A percentile compares a stretch with the other conserved stretches of the same genome.
phyloP scores from a whole-genome alignment of 2,113 vertebrate species.

The Gymnobelideus leadbeateri region DNA sequence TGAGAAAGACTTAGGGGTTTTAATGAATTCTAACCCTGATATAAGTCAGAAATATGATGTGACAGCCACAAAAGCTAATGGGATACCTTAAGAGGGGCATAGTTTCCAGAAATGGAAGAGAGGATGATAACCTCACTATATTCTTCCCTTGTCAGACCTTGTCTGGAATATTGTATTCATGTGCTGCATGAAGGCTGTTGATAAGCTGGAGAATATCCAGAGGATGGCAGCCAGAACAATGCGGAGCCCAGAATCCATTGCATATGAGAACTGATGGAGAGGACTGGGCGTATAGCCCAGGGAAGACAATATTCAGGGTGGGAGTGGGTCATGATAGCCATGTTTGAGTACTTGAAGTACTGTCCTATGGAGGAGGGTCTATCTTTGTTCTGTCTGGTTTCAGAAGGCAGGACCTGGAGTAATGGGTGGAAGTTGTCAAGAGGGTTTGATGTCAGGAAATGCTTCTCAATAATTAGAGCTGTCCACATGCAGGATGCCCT shows the following conservation, averaged over 20 bases:
- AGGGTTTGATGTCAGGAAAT: neutral
- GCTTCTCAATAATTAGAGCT: neutral
- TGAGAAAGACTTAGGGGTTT: neutral
- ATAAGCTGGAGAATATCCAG: neutral
- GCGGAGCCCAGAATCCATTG: neutral
- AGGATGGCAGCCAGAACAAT: neutral
- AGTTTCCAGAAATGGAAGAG: neutral
- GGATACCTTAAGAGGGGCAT: neutral
- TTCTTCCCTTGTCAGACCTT: neutral
- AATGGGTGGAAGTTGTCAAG: neutral
- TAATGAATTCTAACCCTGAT: neutral
- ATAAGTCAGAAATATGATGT: neutral
- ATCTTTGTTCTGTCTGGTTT: neutral
- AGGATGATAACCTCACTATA: neutral
- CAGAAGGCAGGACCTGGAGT: neutral
- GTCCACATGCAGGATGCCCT: neutral
- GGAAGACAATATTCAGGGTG: neutral
- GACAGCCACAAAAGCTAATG: neutral
- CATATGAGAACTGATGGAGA: neutral
- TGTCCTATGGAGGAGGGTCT: neutral
- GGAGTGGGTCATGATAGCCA: neutral
- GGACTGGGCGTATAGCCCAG: neutral
- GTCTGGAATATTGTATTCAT: neutral
- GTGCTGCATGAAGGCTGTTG: neutral
- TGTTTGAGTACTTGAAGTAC: neutral